Base-by-base conservation (phyloP, 35 echinoderm and acorn worm species). In the Strongylocentrotus purpuratus region DNA sequence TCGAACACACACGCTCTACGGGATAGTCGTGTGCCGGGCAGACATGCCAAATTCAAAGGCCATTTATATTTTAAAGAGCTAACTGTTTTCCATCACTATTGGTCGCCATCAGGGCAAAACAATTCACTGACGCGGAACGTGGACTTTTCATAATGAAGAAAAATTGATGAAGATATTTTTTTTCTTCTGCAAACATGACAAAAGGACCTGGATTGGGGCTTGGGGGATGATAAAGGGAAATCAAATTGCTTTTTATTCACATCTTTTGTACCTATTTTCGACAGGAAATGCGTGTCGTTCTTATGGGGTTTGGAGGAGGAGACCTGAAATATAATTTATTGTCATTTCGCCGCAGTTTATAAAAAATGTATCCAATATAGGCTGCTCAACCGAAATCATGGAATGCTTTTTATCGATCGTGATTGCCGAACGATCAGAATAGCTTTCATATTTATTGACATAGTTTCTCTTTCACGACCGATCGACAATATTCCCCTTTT, bases 31-130 rank as follows among this genome's bases (percentile, higher is more conserved):
- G 65, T 78, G 65, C 65, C 65, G 20, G 65, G 65, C 22, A 31
- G 25, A 28, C 65, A 78, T 78, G 28, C 65, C 65, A 78, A 78
- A 78, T 78, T 78, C 65, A 78, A 78, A 78, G 28, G 25, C 65
- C 65, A 78, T 78, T 78, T 78, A 7, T 78, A 78, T 28, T 78
- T 78, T 78, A 78, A 78, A 78, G 65, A 78, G 65, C 65, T 78
- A 78, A 78, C 65, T 78, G 65, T 78, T 78, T 18, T 18, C 25
- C 65, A 28, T 28, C 35, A 41, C 65, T 78, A 78, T 78, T 78
- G 65, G n/a, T n/a, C 20, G 65, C 0, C 65, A 28, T 22, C 65
- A 4, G 65, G 65, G 22, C 65, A 78, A 78, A 78, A 78, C 65
- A 78, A 78, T 59, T 78, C 65, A 28, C 65, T 78, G 22, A 78